Evolutionary conservation across 2,888 invertebrate genomes (phyloP).

Genomic region (Epinotia ramella): DNA sequence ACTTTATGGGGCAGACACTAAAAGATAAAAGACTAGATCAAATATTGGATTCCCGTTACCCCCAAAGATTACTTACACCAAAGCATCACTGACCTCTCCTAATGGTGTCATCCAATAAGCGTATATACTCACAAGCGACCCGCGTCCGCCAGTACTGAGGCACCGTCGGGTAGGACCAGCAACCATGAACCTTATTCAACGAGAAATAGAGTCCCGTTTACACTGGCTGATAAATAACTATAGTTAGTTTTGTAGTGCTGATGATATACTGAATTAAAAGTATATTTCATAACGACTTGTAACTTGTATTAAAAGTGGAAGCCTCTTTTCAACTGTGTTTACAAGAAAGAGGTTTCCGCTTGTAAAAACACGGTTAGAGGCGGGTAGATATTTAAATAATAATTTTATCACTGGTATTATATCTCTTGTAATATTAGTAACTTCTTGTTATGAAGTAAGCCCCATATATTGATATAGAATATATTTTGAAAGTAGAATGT

Average conservation of each 20-base stretch:
- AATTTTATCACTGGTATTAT: too few species aligned
- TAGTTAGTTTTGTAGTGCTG: not conserved
- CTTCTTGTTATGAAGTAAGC: not conserved
- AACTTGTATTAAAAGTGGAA: not conserved
- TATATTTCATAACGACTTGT: not conserved
- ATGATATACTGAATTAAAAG: not conserved
- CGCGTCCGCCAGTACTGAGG: constrained; percentile 30
- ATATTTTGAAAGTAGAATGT: not conserved
- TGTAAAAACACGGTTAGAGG: too few species aligned
- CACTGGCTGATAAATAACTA: constrained; percentile 10
- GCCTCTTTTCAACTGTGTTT: not conserved
- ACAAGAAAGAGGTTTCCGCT: not conserved
- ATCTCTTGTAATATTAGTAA: not conserved
- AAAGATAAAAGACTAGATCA: not conserved
- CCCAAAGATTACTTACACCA: constrained; percentile 17
- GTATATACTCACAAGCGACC: constrained; percentile 36
- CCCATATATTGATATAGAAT: not conserved
- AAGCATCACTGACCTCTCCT: constrained; percentile 32
- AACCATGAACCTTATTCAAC: constrained; percentile 13
- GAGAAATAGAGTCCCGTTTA: constrained; percentile 13
- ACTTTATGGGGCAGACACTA: too few species aligned
- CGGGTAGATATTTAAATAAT: too few species aligned
- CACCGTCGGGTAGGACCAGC: constrained; percentile 16
- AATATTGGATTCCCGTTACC: constrained; percentile 12
- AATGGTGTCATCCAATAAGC: constrained; percentile 34